phyloP scores from a whole-genome alignment of 2,113 vertebrate genomes.

The Paralichthys olivaceus region DNA sequence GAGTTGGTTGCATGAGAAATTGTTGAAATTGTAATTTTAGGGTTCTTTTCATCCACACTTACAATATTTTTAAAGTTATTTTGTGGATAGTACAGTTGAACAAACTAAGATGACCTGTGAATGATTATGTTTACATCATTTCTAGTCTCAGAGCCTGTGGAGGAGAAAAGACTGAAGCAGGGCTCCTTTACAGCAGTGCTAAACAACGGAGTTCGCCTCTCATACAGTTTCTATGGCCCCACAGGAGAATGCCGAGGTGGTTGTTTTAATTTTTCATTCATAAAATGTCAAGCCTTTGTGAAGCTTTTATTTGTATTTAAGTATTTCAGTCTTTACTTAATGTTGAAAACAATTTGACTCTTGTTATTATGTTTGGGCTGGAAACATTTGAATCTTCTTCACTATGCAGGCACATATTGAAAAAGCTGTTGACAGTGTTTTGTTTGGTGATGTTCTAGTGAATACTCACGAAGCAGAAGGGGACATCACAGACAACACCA shows the following conservation, averaged over 20 bases:
- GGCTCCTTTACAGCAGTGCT: slow-evolving; percentile 90
- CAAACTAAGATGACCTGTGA: not conserved
- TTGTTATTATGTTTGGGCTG: no score
- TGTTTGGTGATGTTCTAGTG: slow-evolving; percentile 37
- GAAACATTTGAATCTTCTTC: not conserved
- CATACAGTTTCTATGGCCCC: slow-evolving; percentile 87
- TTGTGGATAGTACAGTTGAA: not conserved
- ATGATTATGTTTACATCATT: slow-evolving; percentile 10
- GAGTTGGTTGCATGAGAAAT: not conserved
- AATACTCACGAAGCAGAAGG: not conserved
- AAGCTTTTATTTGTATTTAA: not conserved
- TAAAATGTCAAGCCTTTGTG: not conserved
- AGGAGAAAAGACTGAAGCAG: slow-evolving; percentile 79
- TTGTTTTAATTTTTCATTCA: not conserved
- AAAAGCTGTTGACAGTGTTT: not conserved
- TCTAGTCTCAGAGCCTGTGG: slow-evolving; percentile 52
- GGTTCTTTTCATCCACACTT: not conserved
- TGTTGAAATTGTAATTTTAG: slow-evolving; percentile 5
- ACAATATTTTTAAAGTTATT: not conserved
- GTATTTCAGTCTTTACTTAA: not conserved
- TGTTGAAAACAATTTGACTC: not conserved
- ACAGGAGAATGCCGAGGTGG: slow-evolving; percentile 84
- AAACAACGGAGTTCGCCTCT: slow-evolving; percentile 88
- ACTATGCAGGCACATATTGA: not conserved
- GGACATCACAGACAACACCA: slow-evolving; percentile 41